Base-by-base conservation (phyloP, 2,113 vertebrate genomes). In the Scolopax mira region DNA sequence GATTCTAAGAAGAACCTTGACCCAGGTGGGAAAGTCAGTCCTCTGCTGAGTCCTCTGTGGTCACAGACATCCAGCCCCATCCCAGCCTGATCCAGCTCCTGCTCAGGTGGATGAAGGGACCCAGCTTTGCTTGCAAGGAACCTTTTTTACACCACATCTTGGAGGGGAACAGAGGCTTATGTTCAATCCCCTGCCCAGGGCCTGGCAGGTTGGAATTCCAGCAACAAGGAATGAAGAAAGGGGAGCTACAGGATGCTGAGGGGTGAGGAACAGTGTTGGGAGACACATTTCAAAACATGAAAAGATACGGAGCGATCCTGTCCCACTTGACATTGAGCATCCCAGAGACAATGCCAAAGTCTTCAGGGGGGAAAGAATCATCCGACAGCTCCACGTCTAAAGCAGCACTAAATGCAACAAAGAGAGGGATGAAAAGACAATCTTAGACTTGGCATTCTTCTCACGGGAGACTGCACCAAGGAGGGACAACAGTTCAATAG, bases 281-380 rank as follows among this genome's bases (percentile, higher is more conserved):
- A 71, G 33, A 4, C 5, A 4, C 5, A 30, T 37, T 31, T 31
- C 17, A 13, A 61, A 44, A 33, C 28, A 4, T 7, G 6, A 22
- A 98, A 98, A 98, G 99, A 99, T 99, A 99, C 98, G 99, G 99
- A 19, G 99, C 99, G 3, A 99, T 99, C 41, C 99, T 97, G 97
- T 99, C 99, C 99, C 99, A 99, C 73, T 99, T 99, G 64, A 99
- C 99, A 0, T 97, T 99, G 73, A 99, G 97, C 99, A 99, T 99
- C 82, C 99, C 99, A 1, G 99, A 99, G 41, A 99, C 99, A 1
- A 99, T 99, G 72, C 99, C 99, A 7, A 99, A 99, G 85, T 99
- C 99, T 91, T 99, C 99, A 0, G 99, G 99, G 11, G 99, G 99
- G 64, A 99, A 99, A 6, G 99, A 99, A 71, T 99, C 99, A n/a